Evolutionary conservation across 2,888 invertebrate species (phyloP).

Genomic region (Trachelus stipa): DNA sequence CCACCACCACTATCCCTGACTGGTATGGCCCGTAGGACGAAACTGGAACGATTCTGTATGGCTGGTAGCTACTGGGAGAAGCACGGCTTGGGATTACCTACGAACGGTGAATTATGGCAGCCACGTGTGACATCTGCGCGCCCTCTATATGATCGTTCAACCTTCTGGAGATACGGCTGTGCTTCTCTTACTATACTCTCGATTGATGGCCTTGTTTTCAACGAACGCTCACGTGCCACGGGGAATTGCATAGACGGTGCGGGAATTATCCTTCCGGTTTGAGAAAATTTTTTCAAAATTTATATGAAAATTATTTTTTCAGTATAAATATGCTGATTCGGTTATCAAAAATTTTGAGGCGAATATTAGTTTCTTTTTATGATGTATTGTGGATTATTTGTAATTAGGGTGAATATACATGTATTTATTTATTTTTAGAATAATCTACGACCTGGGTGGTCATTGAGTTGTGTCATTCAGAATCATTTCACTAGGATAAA

Average conservation of each 20-base stretch:
- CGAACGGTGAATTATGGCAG: slow-evolving; percentile 20
- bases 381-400: no score
- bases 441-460: neutral
- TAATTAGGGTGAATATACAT: no score
- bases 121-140: slow-evolving; percentile 25
- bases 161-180: slow-evolving; percentile 12
- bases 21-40: neutral
- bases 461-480: neutral
- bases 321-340: rapidly evolving
- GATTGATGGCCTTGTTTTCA: slow-evolving; percentile 24
- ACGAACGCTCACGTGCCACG: slow-evolving; percentile 5
- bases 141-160: slow-evolving; percentile 9
- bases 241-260: neutral
- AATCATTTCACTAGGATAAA: neutral
- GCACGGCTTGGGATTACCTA: slow-evolving; percentile 4
- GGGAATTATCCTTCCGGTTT: neutral
- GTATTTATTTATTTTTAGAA: neutral
- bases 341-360: neutral
- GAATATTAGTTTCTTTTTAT: no score
- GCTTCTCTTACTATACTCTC: slow-evolving; percentile 4
- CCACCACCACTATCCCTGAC: neutral
- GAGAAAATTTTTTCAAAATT: neutral
- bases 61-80: neutral
- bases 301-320: neutral
- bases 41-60: neutral